These are phyloP conservation scores for Delia radicum DNA, from an alignment of 1,140 invertebrate genomes.

Conservation along the genomic window DNA sequence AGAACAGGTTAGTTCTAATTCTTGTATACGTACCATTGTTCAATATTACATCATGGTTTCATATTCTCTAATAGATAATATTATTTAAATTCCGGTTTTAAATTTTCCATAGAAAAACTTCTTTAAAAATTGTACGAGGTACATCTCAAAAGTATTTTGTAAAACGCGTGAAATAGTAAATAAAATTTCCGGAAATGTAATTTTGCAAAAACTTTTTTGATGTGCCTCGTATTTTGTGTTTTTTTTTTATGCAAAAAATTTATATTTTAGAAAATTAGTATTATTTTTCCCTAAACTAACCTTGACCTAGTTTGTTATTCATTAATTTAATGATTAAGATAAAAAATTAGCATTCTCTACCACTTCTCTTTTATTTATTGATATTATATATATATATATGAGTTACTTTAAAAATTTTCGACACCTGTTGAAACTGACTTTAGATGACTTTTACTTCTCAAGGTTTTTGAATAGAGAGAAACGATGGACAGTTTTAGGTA, in stretches of 20 bases:
- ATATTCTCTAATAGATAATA: neutral
- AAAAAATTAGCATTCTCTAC: neutral
- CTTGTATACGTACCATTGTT: neutral
- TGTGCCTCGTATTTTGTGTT: too few relatives aligned
- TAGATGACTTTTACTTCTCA: too few relatives aligned
- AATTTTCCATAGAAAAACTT: neutral
- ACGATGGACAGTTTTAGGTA: too few relatives aligned
- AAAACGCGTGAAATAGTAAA: too few relatives aligned
- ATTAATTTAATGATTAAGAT: neutral
- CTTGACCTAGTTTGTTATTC: neutral
- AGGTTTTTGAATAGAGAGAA: too few relatives aligned
- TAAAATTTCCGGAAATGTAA: too few relatives aligned
- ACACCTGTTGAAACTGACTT: too few relatives aligned
- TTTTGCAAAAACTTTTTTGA: too few relatives aligned
- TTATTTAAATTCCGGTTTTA: neutral
- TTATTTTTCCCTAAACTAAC: neutral
- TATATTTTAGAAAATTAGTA: neutral
- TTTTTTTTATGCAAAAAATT: neutral
- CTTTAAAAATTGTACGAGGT: neutral
- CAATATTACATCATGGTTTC: conserved; percentile 11
- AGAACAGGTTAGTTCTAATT: neutral
- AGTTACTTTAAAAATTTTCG: too few relatives aligned
- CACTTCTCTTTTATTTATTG: too few relatives aligned
- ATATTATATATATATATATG: too few relatives aligned
- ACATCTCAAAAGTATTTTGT: too few relatives aligned